A percentile compares a stretch with the other conserved stretches of the same genome.
phyloP scores from a whole-genome alignment of 2,888 invertebrate genomes.

The Hecatera dysodea region DNA sequence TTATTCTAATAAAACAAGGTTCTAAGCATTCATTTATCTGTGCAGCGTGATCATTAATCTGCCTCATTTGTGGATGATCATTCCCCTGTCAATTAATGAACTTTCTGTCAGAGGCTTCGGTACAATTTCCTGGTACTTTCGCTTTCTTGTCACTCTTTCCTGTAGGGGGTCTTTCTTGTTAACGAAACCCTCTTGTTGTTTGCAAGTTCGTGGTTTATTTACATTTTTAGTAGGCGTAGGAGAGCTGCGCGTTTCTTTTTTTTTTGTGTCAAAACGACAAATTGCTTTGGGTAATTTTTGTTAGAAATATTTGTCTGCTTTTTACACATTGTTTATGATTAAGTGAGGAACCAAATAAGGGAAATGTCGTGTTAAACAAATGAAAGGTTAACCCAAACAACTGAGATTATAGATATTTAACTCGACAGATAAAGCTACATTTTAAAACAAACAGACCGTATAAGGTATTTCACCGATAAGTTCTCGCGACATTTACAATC shows the following conservation, averaged over 20 bases:
- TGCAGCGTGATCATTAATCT: constrained; percentile 59
- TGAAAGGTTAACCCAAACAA: constrained; percentile 4
- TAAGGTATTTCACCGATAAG: constrained; percentile 17
- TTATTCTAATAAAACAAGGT: constrained; percentile 14
- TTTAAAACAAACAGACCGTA: constrained; percentile 14
- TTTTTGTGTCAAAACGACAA: background rate
- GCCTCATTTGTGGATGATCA: constrained; percentile 47
- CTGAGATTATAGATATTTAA: constrained; percentile 6
- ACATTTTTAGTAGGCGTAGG: constrained; percentile 20
- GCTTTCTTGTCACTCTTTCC: constrained; percentile 19
- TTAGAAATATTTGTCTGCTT: background rate
- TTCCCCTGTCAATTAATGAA: constrained; percentile 48
- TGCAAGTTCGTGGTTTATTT: constrained; percentile 32
- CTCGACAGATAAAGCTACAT: background rate
- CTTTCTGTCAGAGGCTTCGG: constrained; percentile 20
- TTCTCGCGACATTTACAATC: constrained; percentile 15
- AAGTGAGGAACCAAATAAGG: constrained; percentile 1
- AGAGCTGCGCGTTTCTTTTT: background rate
- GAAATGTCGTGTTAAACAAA: background rate
- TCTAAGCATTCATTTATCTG: constrained; percentile 53
- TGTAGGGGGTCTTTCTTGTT: constrained; percentile 23
- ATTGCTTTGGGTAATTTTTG: background rate
- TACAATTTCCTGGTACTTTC: constrained; percentile 38
- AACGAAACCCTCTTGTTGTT: constrained; percentile 13
- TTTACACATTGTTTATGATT: background rate